Conservation (phyloP, 2,113 vertebrate species). For the Herpetotheres cachinnans region DNA sequence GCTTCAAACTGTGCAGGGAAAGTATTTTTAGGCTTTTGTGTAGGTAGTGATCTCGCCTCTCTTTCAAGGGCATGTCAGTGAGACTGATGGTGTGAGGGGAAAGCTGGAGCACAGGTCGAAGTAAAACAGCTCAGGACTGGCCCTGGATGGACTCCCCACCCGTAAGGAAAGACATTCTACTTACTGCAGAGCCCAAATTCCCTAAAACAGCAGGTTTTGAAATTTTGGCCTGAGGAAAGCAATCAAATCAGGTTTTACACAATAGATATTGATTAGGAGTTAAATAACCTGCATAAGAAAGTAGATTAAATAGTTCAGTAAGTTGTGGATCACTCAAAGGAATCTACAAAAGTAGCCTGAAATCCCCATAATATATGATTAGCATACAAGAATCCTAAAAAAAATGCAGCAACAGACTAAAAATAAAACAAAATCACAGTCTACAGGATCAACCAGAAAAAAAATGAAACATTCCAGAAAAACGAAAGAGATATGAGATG, state of each 20-base stretch:
- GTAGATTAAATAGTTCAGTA: neutral
- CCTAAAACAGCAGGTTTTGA: neutral
- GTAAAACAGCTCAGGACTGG: neutral
- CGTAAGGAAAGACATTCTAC: neutral
- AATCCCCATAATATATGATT: neutral
- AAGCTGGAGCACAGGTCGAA: neutral
- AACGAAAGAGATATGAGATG: accelerated
- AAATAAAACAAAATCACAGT: neutral
- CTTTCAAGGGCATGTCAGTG: neutral
- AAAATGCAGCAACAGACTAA: neutral
- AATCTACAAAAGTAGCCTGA: neutral
- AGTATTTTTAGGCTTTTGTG: neutral
- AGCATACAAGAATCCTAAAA: neutral
- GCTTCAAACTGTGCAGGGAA: accelerated
- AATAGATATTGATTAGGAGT: neutral
- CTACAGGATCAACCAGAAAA: too few species aligned
- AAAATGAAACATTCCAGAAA: neutral
- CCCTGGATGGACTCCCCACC: neutral
- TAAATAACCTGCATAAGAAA: neutral
- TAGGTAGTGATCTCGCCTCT: neutral
- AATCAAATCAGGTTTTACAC: neutral
- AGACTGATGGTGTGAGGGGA: neutral
- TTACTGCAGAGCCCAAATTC: neutral
- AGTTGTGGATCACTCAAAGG: neutral
- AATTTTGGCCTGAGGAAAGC: neutral